These are phyloP conservation scores for Pseudomyrmex gracilis DNA, from an alignment of 1,140 invertebrate species.

Conservation along the genomic window DNA sequence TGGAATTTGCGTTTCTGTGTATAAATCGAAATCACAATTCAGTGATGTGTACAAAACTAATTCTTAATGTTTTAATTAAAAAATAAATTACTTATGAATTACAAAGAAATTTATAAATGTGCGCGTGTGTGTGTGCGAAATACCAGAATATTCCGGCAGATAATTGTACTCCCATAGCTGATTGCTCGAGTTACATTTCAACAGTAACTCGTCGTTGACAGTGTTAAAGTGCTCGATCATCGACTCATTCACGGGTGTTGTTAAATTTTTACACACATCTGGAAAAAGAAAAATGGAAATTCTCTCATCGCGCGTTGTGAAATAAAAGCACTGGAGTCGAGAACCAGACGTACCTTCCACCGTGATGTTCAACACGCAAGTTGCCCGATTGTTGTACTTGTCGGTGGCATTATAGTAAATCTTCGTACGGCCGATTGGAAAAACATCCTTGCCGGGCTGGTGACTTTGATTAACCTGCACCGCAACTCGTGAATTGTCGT, in stretches of 20 bases:
- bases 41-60: too few species aligned
- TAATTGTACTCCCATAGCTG: slow-evolving; percentile 77
- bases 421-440: slow-evolving; percentile 87
- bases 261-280: slow-evolving; percentile 86
- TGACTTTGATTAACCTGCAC: slow-evolving; percentile 80
- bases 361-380: slow-evolving; percentile 87
- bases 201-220: slow-evolving; percentile 61
- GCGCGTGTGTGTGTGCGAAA: background rate
- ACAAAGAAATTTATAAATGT: too few species aligned
- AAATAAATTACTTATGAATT: too few species aligned
- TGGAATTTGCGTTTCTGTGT: slow-evolving; percentile 78
- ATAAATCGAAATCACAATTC: slow-evolving; percentile 27
- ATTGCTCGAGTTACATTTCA: slow-evolving; percentile 76
- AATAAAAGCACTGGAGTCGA: background rate
- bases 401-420: slow-evolving; percentile 88
- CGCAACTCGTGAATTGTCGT: slow-evolving; percentile 88
- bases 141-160: slow-evolving; percentile 88
- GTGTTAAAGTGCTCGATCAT: slow-evolving; percentile 77
- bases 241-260: slow-evolving; percentile 86
- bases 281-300: background rate
- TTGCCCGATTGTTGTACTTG: slow-evolving; percentile 87
- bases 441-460: slow-evolving; percentile 74
- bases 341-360: slow-evolving; percentile 86
- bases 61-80: too few species aligned
- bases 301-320: background rate